phyloP scores from a whole-genome alignment of 2,113 vertebrate species.

The Heterotis niloticus region DNA sequence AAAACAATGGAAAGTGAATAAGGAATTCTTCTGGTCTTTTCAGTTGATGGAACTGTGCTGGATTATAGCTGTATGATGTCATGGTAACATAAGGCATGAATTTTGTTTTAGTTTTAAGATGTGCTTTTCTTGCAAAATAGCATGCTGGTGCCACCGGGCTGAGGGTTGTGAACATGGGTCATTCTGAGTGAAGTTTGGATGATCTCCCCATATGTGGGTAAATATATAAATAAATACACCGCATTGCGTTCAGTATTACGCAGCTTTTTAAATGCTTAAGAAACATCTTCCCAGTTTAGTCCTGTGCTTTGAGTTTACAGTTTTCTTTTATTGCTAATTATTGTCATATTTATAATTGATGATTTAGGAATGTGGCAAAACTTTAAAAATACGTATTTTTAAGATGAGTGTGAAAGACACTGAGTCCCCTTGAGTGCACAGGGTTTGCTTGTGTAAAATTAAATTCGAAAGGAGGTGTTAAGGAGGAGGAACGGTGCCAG shows the following conservation, averaged over 20 bases:
- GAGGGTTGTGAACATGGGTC: no score
- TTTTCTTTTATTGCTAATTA: no score
- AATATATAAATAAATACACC: no score
- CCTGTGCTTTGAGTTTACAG: background rate
- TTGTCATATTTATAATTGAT: background rate
- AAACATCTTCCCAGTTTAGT: background rate
- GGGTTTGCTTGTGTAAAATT: conserved; percentile 28
- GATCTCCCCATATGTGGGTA: no score
- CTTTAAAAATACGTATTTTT: conserved; percentile 28
- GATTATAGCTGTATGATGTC: background rate
- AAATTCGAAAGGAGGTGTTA: conserved; percentile 22
- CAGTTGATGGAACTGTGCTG: background rate
- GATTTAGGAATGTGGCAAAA: background rate
- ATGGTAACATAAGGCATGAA: background rate
- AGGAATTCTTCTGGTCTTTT: background rate
- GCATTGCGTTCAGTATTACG: no score
- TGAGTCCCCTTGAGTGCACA: conserved; percentile 32
- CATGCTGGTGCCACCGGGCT: no score
- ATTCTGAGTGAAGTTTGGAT: no score
- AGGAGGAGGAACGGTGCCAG: conserved; percentile 29
- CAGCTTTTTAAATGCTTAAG: no score
- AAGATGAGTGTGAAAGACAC: conserved; percentile 26
- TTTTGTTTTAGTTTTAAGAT: no score
- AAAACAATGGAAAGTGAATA: background rate
- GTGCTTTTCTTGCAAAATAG: no score